phyloP scores from a whole-genome alignment of 2,888 invertebrate genomes.

The Cephus pygmeus region DNA sequence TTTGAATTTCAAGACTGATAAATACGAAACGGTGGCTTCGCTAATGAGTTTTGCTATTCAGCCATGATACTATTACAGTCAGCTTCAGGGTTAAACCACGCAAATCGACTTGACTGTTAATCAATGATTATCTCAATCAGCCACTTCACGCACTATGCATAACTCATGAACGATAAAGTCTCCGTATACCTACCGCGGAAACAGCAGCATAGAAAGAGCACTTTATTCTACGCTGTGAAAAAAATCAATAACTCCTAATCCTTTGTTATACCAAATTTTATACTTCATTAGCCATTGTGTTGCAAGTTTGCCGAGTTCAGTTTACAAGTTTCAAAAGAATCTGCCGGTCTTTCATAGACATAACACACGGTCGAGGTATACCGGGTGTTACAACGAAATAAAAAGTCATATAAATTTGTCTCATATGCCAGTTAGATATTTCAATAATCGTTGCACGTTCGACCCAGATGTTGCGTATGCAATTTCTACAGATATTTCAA shows the following conservation, averaged over 20 bases:
- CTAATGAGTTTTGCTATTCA: not conserved
- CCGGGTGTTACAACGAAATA: not conserved
- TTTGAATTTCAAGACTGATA: not conserved
- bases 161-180: not conserved
- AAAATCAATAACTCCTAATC: not conserved
- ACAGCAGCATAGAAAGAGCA: not conserved
- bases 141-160: not conserved
- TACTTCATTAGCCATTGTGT: not conserved
- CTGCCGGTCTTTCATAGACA: not conserved
- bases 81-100: not conserved
- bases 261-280: not conserved
- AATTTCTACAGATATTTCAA: not conserved
- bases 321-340: not conserved
- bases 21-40: not conserved
- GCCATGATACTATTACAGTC: not conserved
- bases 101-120: not conserved
- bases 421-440: constrained; percentile 12
- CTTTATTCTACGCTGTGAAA: not conserved
- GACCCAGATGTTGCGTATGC: not conserved
- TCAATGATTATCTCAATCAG: not conserved
- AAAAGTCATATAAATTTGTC: constrained; percentile 17
- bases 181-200: not conserved
- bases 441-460: constrained; percentile 3
- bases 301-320: not conserved
- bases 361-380: not conserved